phyloP scores from a whole-genome alignment of 2,888 invertebrate species.

The Agapostemon virescens region DNA sequence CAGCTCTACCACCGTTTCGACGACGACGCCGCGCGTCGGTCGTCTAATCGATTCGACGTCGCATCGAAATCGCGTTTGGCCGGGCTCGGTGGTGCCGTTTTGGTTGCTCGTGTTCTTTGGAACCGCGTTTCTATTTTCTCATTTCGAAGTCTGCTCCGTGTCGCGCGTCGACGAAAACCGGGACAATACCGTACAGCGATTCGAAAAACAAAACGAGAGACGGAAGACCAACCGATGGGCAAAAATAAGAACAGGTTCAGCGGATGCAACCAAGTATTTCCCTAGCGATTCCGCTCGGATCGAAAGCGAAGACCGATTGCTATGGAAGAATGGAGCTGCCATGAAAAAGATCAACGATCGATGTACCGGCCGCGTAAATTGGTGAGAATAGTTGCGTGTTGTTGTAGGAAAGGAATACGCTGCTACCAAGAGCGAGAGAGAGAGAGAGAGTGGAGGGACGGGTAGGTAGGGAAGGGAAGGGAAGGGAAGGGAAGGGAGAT shows the following conservation, averaged over 20 bases:
- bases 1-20: slow-evolving; percentile 18
- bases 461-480: neutral
- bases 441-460: neutral
- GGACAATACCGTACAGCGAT: neutral
- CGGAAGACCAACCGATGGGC: neutral
- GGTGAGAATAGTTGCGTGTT: slow-evolving; percentile 24
- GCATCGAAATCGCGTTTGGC: neutral
- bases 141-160: no score
- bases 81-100: neutral
- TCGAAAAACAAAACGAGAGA: neutral
- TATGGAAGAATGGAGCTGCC: slow-evolving; percentile 59
- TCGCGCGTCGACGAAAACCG: no score
- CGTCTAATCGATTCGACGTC: neutral
- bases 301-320: slow-evolving; percentile 44
- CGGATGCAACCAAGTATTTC: neutral
- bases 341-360: slow-evolving; percentile 61
- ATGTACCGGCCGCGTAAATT: slow-evolving; percentile 34
- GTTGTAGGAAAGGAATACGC: neutral
- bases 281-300: slow-evolving; percentile 6
- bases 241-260: neutral
- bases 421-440: slow-evolving; percentile 12
- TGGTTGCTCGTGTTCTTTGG: no score
- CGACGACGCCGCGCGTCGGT: slow-evolving; percentile 16
- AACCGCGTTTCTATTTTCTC: no score
- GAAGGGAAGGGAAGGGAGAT: no score